Conservation (phyloP, 2,113 vertebrate species). For the Beaufortia kweichowensis region DNA sequence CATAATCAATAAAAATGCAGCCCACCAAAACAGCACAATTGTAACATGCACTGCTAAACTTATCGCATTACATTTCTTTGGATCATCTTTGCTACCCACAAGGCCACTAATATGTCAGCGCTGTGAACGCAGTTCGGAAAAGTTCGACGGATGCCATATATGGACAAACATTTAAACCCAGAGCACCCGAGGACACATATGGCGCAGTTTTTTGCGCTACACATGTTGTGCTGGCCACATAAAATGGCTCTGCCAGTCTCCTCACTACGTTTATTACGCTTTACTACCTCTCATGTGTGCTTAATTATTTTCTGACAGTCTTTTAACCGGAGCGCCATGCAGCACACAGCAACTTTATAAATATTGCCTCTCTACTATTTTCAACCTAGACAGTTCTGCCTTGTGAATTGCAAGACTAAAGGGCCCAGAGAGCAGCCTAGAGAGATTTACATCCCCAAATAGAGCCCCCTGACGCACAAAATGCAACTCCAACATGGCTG, state of each 20-base stretch:
- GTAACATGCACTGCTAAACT: neutral
- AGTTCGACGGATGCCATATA: conserved; percentile 14
- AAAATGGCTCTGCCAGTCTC: conserved; percentile 75
- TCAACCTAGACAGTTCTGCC: conserved; percentile 25
- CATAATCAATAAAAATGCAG: neutral
- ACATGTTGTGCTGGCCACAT: conserved; percentile 72
- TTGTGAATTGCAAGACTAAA: conserved; percentile 43
- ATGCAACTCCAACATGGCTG: conserved; percentile 64
- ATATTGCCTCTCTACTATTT: conserved; percentile 54
- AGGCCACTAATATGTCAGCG: conserved; percentile 6
- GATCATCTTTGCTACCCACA: conserved; percentile 13
- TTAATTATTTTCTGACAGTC: conserved; percentile 69
- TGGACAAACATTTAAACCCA: conserved; percentile 36
- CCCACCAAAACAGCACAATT: neutral
- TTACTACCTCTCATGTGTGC: conserved; percentile 73
- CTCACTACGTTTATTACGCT: conserved; percentile 76
- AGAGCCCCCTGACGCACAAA: conserved; percentile 35
- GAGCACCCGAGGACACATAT: conserved; percentile 65
- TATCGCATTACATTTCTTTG: neutral
- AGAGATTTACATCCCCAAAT: conserved; percentile 32
- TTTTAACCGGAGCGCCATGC: conserved; percentile 59
- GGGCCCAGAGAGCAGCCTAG: conserved; percentile 60
- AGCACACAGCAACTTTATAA: conserved; percentile 71
- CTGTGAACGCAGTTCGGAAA: neutral
- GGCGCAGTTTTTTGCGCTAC: conserved; percentile 64